Base-by-base conservation (phyloP, 2,888 invertebrate species). In the Teleiodes luculella region DNA sequence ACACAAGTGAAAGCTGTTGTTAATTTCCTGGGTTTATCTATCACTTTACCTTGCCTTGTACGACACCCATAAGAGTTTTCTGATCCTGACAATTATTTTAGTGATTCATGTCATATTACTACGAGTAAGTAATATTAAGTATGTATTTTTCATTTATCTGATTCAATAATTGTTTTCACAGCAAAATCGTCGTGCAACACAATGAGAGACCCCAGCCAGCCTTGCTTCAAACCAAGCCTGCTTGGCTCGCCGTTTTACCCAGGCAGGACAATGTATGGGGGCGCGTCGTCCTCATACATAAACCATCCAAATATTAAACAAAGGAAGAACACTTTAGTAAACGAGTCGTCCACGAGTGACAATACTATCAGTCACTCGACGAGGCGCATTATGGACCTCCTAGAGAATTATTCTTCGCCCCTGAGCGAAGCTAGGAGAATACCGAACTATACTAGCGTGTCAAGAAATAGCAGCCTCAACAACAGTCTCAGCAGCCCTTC, bases 321-420 rank as follows among this genome's bases (percentile, higher is more conserved):
- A 33, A 68, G 69, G 48, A 76, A 73, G 56, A 64, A 60, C 7
- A 65, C 78, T 5, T 53, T 65, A 24, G 76, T 82, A 28, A 76
- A 76, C 54, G 68, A 79, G 52, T 59, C 71, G 1, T 66, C 60
- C 1, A 67, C 59, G 43, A 70, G 57, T 54, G 70, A 71, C 20
- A 72, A 70, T 35, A 65, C 65, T 10, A 90, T 95, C 77, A 95
- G 95, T 24, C 91, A 92, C 60, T 94, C 96, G 3, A 94, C 97
- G 0, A 92, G 93, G 65, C 91, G 94, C 59, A 94, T 97, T 60
- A 83, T 97, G 67, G 94, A 95, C 66, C 91, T 96, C 4, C 84
- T 97, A 53, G 95, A 97, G 74, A 93, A 94, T 65, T 96, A 95
- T 81, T 94, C 95, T 0, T 95, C 96, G 1, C 96, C 97, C 0